Conservation (phyloP, 2,888 invertebrate genomes). For the Octonoba sinensis region DNA sequence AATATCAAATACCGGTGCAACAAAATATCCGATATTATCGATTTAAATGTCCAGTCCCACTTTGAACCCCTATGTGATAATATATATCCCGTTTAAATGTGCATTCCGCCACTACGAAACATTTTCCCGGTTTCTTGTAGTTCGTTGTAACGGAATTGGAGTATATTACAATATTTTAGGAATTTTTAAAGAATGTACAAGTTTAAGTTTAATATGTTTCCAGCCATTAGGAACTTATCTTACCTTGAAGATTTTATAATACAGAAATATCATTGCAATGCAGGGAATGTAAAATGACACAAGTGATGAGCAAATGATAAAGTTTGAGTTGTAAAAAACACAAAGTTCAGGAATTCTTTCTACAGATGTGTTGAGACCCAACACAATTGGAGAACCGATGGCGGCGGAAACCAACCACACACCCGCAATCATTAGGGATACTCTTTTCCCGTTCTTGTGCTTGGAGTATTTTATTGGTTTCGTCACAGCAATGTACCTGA, state of each 20-base stretch:
- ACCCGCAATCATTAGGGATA: slow-evolving; percentile 92
- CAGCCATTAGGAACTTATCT: slow-evolving; percentile 71
- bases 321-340: slow-evolving; percentile 97
- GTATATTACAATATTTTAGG: too few relatives aligned
- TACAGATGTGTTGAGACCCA: slow-evolving; percentile 94
- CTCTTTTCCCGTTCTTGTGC: slow-evolving; percentile 94
- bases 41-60: too few relatives aligned
- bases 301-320: slow-evolving; percentile 96
- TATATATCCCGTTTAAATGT: too few relatives aligned
- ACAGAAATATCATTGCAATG: slow-evolving; percentile 97
- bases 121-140: too few relatives aligned
- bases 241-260: slow-evolving; percentile 97
- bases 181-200: too few relatives aligned
- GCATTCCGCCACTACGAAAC: too few relatives aligned
- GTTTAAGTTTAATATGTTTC: too few relatives aligned
- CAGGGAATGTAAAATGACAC: slow-evolving; percentile 99
- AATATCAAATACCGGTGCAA: too few relatives aligned
- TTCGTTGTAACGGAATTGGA: too few relatives aligned
- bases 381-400: slow-evolving; percentile 95
- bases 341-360: slow-evolving; percentile 82
- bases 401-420: slow-evolving; percentile 96
- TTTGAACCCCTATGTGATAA: too few relatives aligned
- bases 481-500: slow-evolving; percentile 98
- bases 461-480: slow-evolving; percentile 99
- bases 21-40: too few relatives aligned